These are phyloP conservation scores for Sinocyclocheilus anophthalmus DNA, from an alignment of 2,113 vertebrate genomes.

Conservation along the genomic window DNA sequence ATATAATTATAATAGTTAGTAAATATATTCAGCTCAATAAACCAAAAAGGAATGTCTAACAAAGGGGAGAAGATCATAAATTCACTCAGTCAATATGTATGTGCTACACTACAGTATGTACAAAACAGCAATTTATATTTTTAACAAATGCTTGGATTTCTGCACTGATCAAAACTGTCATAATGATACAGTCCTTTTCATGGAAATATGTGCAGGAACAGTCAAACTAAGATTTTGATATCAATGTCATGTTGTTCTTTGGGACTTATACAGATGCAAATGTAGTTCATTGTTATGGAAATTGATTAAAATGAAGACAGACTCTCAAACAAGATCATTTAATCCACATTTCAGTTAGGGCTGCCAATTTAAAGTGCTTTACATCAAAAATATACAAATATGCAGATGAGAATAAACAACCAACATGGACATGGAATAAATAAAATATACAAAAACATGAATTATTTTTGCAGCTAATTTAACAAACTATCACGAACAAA, in stretches of 20 bases:
- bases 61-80: neutral
- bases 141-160: neutral
- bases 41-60: neutral
- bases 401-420: conserved; percentile 64
- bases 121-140: neutral
- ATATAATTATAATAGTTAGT: neutral
- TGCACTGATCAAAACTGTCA: neutral
- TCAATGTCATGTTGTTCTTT: neutral
- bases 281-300: conserved; percentile 32
- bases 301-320: conserved; percentile 1
- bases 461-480: conserved; percentile 66
- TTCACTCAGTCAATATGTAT: neutral
- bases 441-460: conserved; percentile 69
- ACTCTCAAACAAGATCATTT: conserved; percentile 59
- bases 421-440: conserved; percentile 56
- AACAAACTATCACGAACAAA: conserved; percentile 75
- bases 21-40: neutral
- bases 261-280: conserved; percentile 1
- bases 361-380: conserved; percentile 79
- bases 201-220: neutral
- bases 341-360: conserved; percentile 64
- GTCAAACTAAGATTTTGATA: conserved; percentile 1
- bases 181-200: neutral
- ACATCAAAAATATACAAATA: conserved; percentile 67
- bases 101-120: neutral